These are phyloP conservation scores for Laodelphax striatellus DNA, from an alignment of 1,140 invertebrate species.

Conservation along the genomic window DNA sequence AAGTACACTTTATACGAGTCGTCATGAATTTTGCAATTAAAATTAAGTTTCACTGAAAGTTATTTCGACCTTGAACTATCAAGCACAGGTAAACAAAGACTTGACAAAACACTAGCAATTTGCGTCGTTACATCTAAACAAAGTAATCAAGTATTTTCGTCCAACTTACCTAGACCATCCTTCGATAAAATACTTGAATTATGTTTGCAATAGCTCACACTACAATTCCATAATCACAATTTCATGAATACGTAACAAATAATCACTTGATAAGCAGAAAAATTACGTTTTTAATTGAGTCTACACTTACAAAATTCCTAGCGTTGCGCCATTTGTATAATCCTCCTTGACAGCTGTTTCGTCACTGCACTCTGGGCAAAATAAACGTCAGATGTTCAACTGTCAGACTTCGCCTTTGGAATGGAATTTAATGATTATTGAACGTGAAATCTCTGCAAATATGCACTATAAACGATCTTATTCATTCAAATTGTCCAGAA, in stretches of 20 bases:
- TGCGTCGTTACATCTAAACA: background rate
- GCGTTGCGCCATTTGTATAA: background rate
- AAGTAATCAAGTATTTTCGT: background rate
- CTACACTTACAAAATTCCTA: too few relatives aligned
- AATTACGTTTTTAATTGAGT: too few relatives aligned
- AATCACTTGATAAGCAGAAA: too few relatives aligned
- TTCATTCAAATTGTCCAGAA: too few relatives aligned
- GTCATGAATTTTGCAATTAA: background rate
- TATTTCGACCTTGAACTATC: constrained; percentile 2
- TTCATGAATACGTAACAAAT: too few relatives aligned
- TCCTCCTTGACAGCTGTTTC: constrained; percentile 1
- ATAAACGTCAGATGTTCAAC: constrained; percentile 1
- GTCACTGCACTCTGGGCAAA: background rate
- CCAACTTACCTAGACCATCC: background rate
- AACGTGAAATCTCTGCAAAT: too few relatives aligned
- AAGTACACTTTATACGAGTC: background rate
- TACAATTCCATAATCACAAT: too few relatives aligned
- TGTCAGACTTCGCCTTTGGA: background rate
- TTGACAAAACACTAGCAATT: background rate
- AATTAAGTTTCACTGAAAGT: constrained; percentile 5
- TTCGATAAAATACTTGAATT: background rate
- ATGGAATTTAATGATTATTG: background rate
- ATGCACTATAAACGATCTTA: too few relatives aligned
- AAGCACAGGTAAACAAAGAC: constrained; percentile 1
- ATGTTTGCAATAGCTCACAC: too few relatives aligned